Evolutionary conservation across 2,797 vertebrate species (phyloP), one percentile per base, ranked within the genome.

Genomic region (Delichon dasypus): DNA sequence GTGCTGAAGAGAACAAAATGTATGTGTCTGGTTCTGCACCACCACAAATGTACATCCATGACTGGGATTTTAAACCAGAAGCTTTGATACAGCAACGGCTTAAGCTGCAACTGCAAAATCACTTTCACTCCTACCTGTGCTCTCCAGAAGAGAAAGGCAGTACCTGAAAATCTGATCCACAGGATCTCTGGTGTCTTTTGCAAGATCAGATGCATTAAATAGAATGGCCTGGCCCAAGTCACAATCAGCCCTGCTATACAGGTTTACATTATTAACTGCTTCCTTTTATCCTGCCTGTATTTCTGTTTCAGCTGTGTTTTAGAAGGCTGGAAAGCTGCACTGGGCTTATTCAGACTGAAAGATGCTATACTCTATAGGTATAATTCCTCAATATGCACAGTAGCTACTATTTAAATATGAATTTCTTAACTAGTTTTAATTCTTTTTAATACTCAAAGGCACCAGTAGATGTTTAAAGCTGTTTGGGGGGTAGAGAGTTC

Each of bases 401-500:
- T 89, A 95, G 95, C 85, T 58, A 72, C 57, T 92, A 77, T 66
- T 94, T 92, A 92, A 92, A 88, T 34, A 64, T 7, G 0, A 60
- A 42, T 91, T 92, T 95, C 87, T 90, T 80, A 85, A 90, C 79
- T 80, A 89, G 36, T 73, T 95, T 85, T 93, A 91, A 61, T 90
- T 90, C 29, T 77, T 76, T 64, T 54, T 76, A 93, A 93, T 80
- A 83, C 87, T 95, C 77, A 95, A 89, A 91, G 90, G 90, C 74
- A 94, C 26, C 53, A 88, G 84, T 68, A 92, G 72, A 94, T 80
- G 67, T 95, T 97, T 96, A 91, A 93, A 89, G 82, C 84, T 80
- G 55, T 81, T 89, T 71, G 12, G 88, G 82, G 88, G 50, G 47
- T 94, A 66, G 57, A 91, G 58, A 86, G 58, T 60, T 85, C 75